A percentile compares a stretch with the other conserved stretches of the same genome.
Conservation (phyloP, 2,797 vertebrate species). For the Malurus leucopterus region DNA sequence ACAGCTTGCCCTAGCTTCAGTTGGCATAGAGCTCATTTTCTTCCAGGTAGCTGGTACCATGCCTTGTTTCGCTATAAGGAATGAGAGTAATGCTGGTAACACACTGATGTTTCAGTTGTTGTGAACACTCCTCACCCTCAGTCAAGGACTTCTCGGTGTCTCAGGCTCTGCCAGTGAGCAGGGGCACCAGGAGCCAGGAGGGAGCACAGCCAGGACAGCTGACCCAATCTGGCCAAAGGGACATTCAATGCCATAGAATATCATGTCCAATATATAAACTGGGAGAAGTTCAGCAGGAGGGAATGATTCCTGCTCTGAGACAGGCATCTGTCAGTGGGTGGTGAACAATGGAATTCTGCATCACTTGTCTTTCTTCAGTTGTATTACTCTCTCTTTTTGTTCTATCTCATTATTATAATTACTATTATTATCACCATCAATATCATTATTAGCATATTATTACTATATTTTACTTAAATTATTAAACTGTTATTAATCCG, state of each 20-base stretch:
- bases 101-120: background rate
- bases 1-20: background rate
- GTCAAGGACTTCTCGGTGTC: background rate
- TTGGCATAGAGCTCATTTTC: background rate
- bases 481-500: background rate
- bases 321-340: background rate
- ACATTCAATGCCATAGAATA: background rate
- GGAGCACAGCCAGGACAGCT: background rate
- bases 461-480: background rate
- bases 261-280: rapidly evolving
- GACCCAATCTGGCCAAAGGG: background rate
- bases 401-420: background rate
- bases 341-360: background rate
- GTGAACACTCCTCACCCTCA: background rate
- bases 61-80: background rate
- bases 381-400: background rate
- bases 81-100: background rate
- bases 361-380: background rate
- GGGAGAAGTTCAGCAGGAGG: background rate
- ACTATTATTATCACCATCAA: too few relatives aligned
- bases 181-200: background rate
- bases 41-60: background rate
- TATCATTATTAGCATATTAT: too few relatives aligned
- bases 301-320: background rate
- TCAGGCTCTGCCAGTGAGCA: background rate